Evolutionary conservation across 1,140 invertebrate species (phyloP), one percentile per base, ranked within the genome.

Genomic region (Kradibia gibbosae): DNA sequence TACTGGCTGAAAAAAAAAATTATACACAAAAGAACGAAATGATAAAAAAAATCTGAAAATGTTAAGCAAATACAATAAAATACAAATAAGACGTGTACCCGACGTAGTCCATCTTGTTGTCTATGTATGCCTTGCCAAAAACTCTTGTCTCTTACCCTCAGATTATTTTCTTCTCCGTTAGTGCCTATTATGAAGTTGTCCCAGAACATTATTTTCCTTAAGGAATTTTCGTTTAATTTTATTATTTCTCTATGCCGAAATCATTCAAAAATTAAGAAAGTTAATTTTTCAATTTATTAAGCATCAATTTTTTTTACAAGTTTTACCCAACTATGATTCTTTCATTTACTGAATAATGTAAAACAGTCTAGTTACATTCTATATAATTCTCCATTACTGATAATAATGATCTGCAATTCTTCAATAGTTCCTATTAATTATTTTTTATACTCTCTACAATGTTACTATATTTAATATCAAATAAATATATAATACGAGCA

Each of bases 211-310:
- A 73, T 79, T 71, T 80, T 72, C 45, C 62, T 74, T 75, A 39
- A 39, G 22, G n/a, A n/a, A n/a, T 39, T 15, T 36, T 78, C 85
- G 80, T 85, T n/a, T 84, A 84, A 71, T 85, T 80, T 85, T 80
- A 83, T 82, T 81, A 81, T 86, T 84, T 83, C 83, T 86, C 5
- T 53, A 20, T 53, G 50, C 15, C 10, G 3, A 53, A 53, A 53
- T 53, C 22, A 53, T 53, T n/a, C 50, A 53, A 53, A 17, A 17
- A 20, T n/a, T 3, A 53, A 53, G 50, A 53, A 53, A 53, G 50
- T 53, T 53, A 45, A 8, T 45, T 20, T 53, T 53, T 85, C 86
- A 84, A 84, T 87, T 88, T 88, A 22, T 55, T n/a, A n/a, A n/a
- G n/a, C n/a, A n/a, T n/a, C n/a, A n/a, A n/a, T n/a, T 57, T 34